Evolutionary conservation across 2,797 vertebrate species (phyloP).

Genomic region (Sphaeramia orbicularis): DNA sequence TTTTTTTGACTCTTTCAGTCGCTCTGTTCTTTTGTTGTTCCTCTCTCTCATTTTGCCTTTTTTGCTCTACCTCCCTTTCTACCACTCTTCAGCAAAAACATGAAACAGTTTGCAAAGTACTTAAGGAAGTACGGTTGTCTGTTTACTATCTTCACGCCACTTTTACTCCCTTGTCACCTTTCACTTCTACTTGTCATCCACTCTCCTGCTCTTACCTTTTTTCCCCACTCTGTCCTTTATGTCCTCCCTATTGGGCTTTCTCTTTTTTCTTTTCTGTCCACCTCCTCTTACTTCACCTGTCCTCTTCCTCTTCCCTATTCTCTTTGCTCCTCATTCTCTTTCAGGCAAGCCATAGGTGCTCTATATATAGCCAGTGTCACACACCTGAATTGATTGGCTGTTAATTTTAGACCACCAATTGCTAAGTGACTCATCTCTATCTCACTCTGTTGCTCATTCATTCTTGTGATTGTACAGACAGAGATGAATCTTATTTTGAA

Average conservation of each 20-base stretch:
- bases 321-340: conserved; percentile 21
- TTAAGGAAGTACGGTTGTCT: conserved; percentile 31
- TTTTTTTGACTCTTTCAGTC: conserved; percentile 35
- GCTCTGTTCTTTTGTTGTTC: conserved; percentile 55
- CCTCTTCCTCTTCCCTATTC: conserved; percentile 13
- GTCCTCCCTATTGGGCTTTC: conserved; percentile 47
- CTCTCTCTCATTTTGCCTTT: conserved; percentile 47
- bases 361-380: conserved; percentile 57
- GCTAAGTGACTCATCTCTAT: conserved; percentile 40
- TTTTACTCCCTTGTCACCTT: conserved; percentile 24
- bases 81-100: conserved; percentile 32
- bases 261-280: conserved; percentile 24
- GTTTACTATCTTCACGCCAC: conserved; percentile 31
- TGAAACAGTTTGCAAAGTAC: conserved; percentile 43
- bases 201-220: conserved; percentile 9
- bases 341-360: conserved; percentile 39
- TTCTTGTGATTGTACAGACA: conserved; percentile 14
- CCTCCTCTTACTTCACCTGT: conserved; percentile 15
- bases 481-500: conserved; percentile 12
- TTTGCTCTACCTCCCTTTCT: conserved; percentile 27
- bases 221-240: too few relatives aligned
- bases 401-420: conserved; percentile 72
- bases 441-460: conserved; percentile 15
- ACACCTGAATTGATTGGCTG: conserved; percentile 68
- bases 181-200: conserved; percentile 38